phyloP scores from a whole-genome alignment of 2,888 invertebrate genomes.

The Coleophora flavipennella region DNA sequence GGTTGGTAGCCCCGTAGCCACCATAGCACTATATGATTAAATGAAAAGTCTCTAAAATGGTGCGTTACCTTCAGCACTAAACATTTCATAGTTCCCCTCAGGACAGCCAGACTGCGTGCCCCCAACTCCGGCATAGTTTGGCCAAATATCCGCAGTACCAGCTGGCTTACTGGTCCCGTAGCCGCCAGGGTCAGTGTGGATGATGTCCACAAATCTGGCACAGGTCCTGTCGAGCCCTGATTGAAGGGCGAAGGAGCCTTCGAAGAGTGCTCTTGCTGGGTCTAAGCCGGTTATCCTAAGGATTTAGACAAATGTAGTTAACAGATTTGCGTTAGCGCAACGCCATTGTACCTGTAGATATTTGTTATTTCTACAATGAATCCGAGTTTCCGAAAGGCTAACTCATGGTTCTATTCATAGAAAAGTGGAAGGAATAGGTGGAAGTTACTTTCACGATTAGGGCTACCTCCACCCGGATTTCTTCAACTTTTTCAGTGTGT shows the following conservation, averaged over 20 bases:
- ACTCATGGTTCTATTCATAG: no score
- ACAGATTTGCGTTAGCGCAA: no score
- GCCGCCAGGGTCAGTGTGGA: constrained; percentile 76
- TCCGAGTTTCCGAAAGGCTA: no score
- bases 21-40: no score
- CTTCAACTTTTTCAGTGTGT: no score
- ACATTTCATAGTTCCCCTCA: constrained; percentile 37
- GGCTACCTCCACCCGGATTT: no score
- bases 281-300: constrained; percentile 72
- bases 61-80: constrained; percentile 47
- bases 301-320: not conserved
- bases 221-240: constrained; percentile 57
- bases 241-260: constrained; percentile 46
- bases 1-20: constrained; percentile 63
- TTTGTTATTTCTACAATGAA: no score
- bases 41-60: no score
- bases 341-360: no score
- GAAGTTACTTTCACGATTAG: no score
- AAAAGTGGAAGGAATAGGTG: no score
- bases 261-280: constrained; percentile 72
- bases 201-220: constrained; percentile 75
- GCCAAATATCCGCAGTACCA: constrained; percentile 75
- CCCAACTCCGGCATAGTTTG: constrained; percentile 57
- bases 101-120: constrained; percentile 70
- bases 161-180: constrained; percentile 64